Conservation (phyloP, 1,140 invertebrate species). For the Tribolium castaneum region DNA sequence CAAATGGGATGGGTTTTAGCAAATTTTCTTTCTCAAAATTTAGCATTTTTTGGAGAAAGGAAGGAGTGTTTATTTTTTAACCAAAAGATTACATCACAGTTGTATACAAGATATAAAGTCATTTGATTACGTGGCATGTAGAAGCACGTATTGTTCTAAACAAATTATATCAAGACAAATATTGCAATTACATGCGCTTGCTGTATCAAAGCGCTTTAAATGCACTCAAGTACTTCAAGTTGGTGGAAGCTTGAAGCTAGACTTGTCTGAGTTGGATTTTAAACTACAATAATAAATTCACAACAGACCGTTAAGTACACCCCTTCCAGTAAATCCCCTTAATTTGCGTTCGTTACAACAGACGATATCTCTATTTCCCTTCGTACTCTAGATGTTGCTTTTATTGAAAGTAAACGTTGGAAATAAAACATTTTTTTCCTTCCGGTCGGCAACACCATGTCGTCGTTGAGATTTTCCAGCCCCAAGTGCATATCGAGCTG, state of each 20-base stretch:
- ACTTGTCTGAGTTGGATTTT: constrained; percentile 5
- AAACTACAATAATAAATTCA: constrained; percentile 26
- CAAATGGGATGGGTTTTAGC: too few relatives aligned
- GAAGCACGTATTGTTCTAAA: not conserved
- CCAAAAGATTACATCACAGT: too few relatives aligned
- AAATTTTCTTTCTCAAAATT: too few relatives aligned
- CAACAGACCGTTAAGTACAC: constrained; percentile 23
- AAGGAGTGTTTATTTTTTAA: too few relatives aligned
- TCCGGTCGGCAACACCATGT: not conserved
- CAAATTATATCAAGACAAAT: not conserved
- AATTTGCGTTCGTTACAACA: not conserved
- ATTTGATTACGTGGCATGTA: too few relatives aligned
- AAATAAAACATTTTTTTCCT: not conserved
- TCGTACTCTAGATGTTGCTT: not conserved
- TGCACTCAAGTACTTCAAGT: not conserved
- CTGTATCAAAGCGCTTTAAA: constrained; percentile 7
- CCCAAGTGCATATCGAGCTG: constrained; percentile 32
- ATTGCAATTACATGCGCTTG: constrained; percentile 2
- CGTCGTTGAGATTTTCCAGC: not conserved
- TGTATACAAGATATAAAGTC: too few relatives aligned
- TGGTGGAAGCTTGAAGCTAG: not conserved
- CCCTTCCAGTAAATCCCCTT: constrained; percentile 4
- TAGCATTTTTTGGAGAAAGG: too few relatives aligned
- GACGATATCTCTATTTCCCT: not conserved
- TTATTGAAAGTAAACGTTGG: not conserved